Evolutionary conservation across 2,888 invertebrate genomes (phyloP).

Genomic region (Dynastes hyllus): DNA sequence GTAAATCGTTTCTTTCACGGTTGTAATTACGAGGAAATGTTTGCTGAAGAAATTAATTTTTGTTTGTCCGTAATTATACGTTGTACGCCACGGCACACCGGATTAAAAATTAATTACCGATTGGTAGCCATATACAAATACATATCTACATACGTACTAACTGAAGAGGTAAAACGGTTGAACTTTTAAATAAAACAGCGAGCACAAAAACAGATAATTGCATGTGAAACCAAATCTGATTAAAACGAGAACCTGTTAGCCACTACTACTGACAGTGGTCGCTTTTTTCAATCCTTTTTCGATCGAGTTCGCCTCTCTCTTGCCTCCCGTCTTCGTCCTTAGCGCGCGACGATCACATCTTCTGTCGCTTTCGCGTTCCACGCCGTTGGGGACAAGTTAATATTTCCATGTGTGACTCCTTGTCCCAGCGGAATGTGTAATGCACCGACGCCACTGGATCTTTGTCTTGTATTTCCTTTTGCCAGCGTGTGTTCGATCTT

Average conservation of each 20-base stretch:
- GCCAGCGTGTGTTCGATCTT: conserved; percentile 17
- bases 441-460: conserved; percentile 57
- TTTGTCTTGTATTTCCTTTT: conserved; percentile 50
- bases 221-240: conserved; percentile 63
- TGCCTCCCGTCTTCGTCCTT: conserved; percentile 13
- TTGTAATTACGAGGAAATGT: conserved; percentile 35
- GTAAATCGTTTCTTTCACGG: neutral
- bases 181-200: conserved; percentile 62
- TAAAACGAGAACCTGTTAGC: conserved; percentile 64
- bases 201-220: conserved; percentile 62
- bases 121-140: conserved; percentile 36
- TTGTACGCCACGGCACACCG: conserved; percentile 19
- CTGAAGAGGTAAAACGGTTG: conserved; percentile 54
- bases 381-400: conserved; percentile 51
- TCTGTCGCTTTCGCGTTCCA: conserved; percentile 31
- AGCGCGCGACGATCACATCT: conserved; percentile 4
- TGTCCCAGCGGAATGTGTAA: conserved; percentile 56
- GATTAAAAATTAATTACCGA: conserved; percentile 60
- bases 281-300: conserved; percentile 49
- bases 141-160: conserved; percentile 17
- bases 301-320: conserved; percentile 30
- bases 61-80: conserved; percentile 47
- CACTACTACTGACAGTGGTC: conserved; percentile 55
- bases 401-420: conserved; percentile 53
- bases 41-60: conserved; percentile 39